Evolutionary conservation across 2,888 invertebrate species (phyloP), one percentile per base, ranked within the genome.

Genomic region (Cremastinae sp.): DNA sequence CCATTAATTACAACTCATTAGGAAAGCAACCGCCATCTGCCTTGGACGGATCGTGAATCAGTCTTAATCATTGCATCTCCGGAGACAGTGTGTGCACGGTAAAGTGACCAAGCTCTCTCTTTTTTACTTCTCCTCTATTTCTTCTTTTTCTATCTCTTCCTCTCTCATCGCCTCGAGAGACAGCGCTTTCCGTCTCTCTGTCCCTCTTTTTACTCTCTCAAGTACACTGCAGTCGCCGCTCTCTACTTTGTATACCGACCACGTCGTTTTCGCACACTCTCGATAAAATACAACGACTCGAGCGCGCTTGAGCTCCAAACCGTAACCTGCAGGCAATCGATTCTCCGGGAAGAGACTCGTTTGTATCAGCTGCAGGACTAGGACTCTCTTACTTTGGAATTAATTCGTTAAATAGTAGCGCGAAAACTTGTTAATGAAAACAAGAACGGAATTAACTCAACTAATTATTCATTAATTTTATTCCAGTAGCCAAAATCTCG

Each of bases 1-100:
- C 86, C 88, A 88, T 88, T 88, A 88, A 88, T 88, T 88, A 88
- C 87, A 82, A 86, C 88, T 88, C 88, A 88, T 88, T 88, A 88
- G 87, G 83, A 85, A 84, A 85, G 88, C 87, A 85, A 86, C 87
- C 85, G 84, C 86, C 88, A 88, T 88, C 87, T 87, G 88, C 88
- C 87, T 84, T 83, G 82, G 83, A 84, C 81, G 81, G 82, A 83
- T 83, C 86, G 86, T 88, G 88, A 88, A 88, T 88, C 87, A 87
- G 85, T 87, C 87, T 88, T 88, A 88, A 88, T 88, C 88, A 85
- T 88, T 87, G 87, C 85, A 88, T 88, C 86, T 86, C 80, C 81
- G 59, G 68, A 59, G 47, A 59, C 58, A 10, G 59, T 37, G 37
- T 69, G 49, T 69, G 74, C 71, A 76, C 76, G 76, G 70, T 78